phyloP scores from a whole-genome alignment of 2,113 vertebrate genomes.

The Passer montanus region DNA sequence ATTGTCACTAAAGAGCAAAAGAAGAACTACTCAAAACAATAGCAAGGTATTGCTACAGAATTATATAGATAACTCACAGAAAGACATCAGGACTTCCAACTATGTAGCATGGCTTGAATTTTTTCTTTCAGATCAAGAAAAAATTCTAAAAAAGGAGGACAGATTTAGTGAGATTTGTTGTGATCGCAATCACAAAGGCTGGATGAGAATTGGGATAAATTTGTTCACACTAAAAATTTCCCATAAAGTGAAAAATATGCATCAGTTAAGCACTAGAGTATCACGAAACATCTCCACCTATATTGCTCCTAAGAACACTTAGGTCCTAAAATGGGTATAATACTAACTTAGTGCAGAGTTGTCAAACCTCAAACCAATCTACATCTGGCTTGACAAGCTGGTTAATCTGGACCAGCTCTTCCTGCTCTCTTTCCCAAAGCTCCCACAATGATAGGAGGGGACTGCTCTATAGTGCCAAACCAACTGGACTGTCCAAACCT shows the following conservation, averaged over 20 bases:
- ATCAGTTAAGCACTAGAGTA: not conserved
- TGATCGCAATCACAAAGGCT: not conserved
- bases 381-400: not conserved
- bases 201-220: not conserved
- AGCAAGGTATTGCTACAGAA: not conserved
- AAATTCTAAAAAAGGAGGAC: not conserved
- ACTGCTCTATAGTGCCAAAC: not conserved
- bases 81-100: not conserved
- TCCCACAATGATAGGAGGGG: not conserved
- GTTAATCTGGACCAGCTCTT: not conserved
- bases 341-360: not conserved
- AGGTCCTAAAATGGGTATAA: not conserved
- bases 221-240: not conserved
- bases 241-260: not conserved
- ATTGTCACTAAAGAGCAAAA: not conserved
- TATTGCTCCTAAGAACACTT: not conserved
- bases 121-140: not conserved
- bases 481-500: not conserved
- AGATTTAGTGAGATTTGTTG: not conserved
- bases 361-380: not conserved
- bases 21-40: not conserved
- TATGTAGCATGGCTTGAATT: not conserved
- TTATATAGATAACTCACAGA: not conserved
- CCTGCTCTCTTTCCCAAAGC: not conserved
- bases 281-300: not conserved